phyloP scores from a whole-genome alignment of 2,113 vertebrate genomes.

The Bos taurus region ARS-UCD2.0 NC_037352.1:25268001-25268500 shows the following conservation, averaged over 20 bases:
- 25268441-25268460: background rate
- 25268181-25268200: background rate
- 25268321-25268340: fast-evolving
- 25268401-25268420: background rate
- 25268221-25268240: background rate
- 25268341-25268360: background rate
- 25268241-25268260: background rate
- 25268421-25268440: background rate
- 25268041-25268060: background rate
- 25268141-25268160: background rate
- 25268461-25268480: background rate
- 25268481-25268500: fast-evolving
- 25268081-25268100: background rate
- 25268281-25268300: too few species aligned
- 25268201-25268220: background rate
- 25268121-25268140: background rate
- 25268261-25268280: too few species aligned
- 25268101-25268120: background rate
- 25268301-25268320: too few species aligned
- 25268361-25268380: background rate
- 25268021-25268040: background rate
- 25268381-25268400: background rate
- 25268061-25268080: background rate
- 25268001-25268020: background rate
- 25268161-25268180: background rate